Conservation (phyloP, 2,888 invertebrate genomes). For the Nephrotoma flavescens region DNA sequence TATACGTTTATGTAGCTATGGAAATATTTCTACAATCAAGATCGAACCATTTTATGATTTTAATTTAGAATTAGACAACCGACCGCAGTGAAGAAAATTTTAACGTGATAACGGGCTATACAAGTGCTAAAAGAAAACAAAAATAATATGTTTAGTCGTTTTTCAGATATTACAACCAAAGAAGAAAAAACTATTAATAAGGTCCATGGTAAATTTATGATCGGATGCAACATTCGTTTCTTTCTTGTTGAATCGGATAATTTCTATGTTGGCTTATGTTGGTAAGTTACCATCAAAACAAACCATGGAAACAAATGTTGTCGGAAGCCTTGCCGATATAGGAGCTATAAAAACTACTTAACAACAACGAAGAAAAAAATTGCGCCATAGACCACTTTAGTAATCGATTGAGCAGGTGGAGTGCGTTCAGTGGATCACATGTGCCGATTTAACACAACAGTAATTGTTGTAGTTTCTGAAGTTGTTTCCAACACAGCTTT, state of each 20-base stretch:
- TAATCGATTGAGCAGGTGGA: constrained; percentile 5
- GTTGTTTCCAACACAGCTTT: not conserved
- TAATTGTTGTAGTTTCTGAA: not conserved
- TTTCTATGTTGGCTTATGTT: constrained; percentile 11
- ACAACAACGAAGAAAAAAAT: not conserved
- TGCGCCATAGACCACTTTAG: not conserved
- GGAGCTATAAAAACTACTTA: not conserved
- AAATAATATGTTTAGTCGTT: not conserved
- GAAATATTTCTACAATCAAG: not conserved
- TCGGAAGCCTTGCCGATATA: constrained; percentile 3
- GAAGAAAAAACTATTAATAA: constrained; percentile 7
- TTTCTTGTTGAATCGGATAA: constrained; percentile 11
- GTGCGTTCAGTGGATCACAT: no score
- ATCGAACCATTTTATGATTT: not conserved
- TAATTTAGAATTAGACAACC: not conserved
- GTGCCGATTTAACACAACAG: not conserved
- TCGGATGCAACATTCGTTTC: constrained; percentile 14
- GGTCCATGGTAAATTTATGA: constrained; percentile 10
- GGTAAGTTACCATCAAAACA: constrained; percentile 10
- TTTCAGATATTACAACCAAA: not conserved
- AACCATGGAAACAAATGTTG: constrained; percentile 9
- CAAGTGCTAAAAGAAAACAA: not conserved
- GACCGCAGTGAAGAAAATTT: not conserved
- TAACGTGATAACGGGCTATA: not conserved
- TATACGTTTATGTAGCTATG: not conserved